These are phyloP conservation scores for Coptodon bakossiorum DNA, from an alignment of 2,113 vertebrate species.

Conservation along the genomic window DNA sequence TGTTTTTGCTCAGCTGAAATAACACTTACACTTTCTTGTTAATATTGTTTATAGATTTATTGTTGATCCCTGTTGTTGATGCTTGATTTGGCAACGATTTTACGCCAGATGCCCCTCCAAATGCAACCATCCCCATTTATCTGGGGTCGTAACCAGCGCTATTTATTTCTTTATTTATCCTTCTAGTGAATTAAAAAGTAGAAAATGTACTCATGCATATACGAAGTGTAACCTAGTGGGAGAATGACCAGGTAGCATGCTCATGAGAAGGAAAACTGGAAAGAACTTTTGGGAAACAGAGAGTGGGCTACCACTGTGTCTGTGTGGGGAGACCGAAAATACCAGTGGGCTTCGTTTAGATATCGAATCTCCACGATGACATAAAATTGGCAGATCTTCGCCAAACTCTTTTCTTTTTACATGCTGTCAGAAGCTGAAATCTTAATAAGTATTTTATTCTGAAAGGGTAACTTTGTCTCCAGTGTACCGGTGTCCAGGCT, in stretches of 20 bases:
- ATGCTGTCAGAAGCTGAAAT: constrained; percentile 35
- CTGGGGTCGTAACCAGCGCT: rapidly evolving
- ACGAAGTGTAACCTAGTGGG: neutral
- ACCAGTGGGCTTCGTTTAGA: constrained; percentile 57
- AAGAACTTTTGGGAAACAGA: constrained; percentile 38
- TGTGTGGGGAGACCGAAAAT: constrained; percentile 56
- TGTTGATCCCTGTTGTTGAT: neutral
- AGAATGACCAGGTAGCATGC: constrained; percentile 34
- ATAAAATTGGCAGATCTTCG: constrained; percentile 54
- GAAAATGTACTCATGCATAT: neutral
- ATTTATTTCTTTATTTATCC: neutral
- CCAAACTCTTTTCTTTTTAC: constrained; percentile 19
- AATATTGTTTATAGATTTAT: neutral
- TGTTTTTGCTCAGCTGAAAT: neutral
- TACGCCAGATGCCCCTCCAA: neutral
- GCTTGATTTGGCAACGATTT: neutral
- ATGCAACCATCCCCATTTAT: neutral
- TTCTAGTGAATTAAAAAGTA: neutral
- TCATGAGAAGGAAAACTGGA: constrained; percentile 60
- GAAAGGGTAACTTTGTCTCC: neutral
- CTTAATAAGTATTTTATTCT: constrained; percentile 5
- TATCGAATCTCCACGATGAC: constrained; percentile 60
- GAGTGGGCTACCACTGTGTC: constrained; percentile 32
- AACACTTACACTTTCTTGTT: neutral
- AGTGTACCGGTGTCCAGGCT: neutral